Evolutionary conservation across 2,888 invertebrate species (phyloP).

Genomic region (Aspidapion aeneum): DNA sequence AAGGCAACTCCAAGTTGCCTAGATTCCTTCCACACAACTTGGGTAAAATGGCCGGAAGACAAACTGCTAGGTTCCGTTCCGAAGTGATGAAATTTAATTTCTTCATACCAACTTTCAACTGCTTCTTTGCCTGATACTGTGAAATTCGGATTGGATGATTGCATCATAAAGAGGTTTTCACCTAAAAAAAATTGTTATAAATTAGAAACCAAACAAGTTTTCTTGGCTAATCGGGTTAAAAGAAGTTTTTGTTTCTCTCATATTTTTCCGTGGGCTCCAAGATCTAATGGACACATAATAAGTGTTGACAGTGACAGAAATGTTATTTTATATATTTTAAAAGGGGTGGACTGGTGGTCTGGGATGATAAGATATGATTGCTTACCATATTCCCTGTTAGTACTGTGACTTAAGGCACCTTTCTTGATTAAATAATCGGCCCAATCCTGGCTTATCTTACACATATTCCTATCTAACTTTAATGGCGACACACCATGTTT

Average conservation of each 20-base stretch:
- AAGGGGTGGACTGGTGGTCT: too few relatives aligned
- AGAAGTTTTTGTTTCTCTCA: too few relatives aligned
- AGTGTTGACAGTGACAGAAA: too few relatives aligned
- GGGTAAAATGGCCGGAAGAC: conserved; percentile 67
- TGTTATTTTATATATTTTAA: too few relatives aligned
- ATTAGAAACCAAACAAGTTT: too few relatives aligned
- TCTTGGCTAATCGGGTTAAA: too few relatives aligned
- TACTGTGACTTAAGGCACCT: conserved; percentile 55
- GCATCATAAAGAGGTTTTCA: conserved; percentile 70
- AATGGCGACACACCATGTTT: conserved; percentile 56
- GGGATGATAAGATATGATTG: too few relatives aligned
- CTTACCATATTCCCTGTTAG: conserved; percentile 51
- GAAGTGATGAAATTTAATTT: conserved; percentile 67
- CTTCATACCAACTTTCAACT: conserved; percentile 70
- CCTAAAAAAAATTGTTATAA: conserved; percentile 19
- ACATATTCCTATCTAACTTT: conserved; percentile 54
- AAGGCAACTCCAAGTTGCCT: conserved; percentile 72
- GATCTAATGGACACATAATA: too few relatives aligned
- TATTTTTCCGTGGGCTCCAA: too few relatives aligned
- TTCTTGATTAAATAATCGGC: conserved; percentile 52
- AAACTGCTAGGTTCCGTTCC: conserved; percentile 63
- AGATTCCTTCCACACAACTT: conserved; percentile 78
- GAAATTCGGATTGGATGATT: conserved; percentile 63
- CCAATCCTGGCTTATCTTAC: conserved; percentile 52
- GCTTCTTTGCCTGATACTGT: conserved; percentile 65